Base-by-base conservation (phyloP, 2,113 vertebrate genomes). In the Ammodytes marinus region DNA sequence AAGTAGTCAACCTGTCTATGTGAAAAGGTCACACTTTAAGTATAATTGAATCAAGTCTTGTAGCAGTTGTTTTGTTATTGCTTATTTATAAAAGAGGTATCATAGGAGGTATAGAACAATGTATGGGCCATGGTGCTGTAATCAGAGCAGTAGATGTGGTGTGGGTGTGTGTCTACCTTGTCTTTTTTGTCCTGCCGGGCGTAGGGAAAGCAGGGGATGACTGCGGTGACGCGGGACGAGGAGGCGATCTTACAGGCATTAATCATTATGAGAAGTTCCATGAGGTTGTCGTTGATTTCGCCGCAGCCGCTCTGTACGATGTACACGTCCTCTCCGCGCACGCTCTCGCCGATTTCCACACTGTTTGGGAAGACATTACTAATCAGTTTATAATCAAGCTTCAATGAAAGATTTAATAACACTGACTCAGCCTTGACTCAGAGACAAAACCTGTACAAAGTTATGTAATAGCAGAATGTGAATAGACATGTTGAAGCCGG, bases 251-350 rank as follows among this genome's bases (percentile, higher is more conserved):
- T 95, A 82, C 95, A 95, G 45, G 95, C 95, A 42, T 95, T 95
- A n/a, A 95, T 95, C 95, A 95, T 95, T 49, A 95, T 95, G 0
- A 95, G 83, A 55, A 95, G 86, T 91, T 95, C 95, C 95, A 95
- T 95, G 9, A 95, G 88, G 85, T 95, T 95, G 79, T 95, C 95
- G 52, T 95, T 95, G 46, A 95, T 95, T 68, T 95, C 94, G 0
- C 95, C 95, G 0, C 94, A 95, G 39, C 95, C 95, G 19, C 95
- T 95, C 92, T 95, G 95, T 40, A 95, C 91, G 47, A 95, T 95
- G 89, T 95, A 95, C 6, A 95, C 95, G 3, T 95, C 95, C 84
- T 95, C 95, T 2, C 95, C 95, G 0, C 95, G 94, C 8, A 95
- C 95, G 8, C 95, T 95, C 17, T 95, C 95, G 1, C 95, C 95